Evolutionary conservation across 2,888 invertebrate species (phyloP).

Genomic region (Ophioninae sp.): DNA sequence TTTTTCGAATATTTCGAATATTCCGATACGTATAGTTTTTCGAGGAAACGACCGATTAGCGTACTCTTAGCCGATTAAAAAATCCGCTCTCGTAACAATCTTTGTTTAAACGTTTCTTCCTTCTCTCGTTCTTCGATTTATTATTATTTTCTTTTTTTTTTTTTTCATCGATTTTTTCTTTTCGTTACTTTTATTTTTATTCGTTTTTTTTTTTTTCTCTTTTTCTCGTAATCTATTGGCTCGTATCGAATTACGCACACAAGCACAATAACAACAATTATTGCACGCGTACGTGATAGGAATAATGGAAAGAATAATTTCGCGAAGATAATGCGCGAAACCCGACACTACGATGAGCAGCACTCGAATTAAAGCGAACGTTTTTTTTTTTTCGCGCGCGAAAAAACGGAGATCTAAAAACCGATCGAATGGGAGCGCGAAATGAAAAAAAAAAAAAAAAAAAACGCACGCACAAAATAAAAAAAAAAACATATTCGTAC

Average conservation of each 20-base stretch:
- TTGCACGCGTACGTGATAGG: conserved; percentile 59
- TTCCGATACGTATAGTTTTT: conserved; percentile 23
- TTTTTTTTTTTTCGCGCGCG: neutral
- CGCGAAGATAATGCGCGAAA: conserved; percentile 61
- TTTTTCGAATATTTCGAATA: too few relatives aligned
- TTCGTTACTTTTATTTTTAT: neutral
- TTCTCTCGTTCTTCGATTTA: conserved; percentile 25
- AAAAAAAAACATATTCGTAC: neutral
- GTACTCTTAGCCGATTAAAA: conserved; percentile 68
- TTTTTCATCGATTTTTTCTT: conserved; percentile 38
- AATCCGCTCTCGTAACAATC: conserved; percentile 58
- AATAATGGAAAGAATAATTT: conserved; percentile 62
- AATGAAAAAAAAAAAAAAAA: neutral
- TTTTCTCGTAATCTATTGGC: neutral
- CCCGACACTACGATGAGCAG: conserved; percentile 6
- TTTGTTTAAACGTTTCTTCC: conserved; percentile 8
- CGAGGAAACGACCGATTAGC: conserved; percentile 42
- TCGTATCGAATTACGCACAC: neutral
- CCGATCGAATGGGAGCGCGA: neutral
- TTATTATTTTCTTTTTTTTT: conserved; percentile 38
- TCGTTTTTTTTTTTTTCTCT: neutral
- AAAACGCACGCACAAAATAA: too few relatives aligned
- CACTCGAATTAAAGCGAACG: conserved; percentile 6
- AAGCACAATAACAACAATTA: conserved; percentile 8
- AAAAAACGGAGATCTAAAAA: neutral